Base-by-base conservation (phyloP, 1,140 invertebrate genomes). In the Triops cancriformis region DNA sequence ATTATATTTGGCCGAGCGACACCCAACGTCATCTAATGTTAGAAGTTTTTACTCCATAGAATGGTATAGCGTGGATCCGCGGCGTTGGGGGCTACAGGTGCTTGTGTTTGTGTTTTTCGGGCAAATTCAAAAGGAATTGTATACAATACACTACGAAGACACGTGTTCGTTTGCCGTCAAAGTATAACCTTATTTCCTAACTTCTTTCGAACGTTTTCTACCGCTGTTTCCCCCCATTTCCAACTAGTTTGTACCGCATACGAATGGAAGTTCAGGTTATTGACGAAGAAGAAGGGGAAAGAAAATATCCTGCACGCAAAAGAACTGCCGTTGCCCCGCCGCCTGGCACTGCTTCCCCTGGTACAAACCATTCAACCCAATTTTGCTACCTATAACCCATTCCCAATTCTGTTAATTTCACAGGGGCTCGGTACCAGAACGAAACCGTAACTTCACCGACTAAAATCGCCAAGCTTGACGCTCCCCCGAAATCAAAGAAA, bases 81-180 rank as follows among this genome's bases (percentile, higher is more conserved):
- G 31, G 31, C 31, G 51, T 64, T 64, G 3, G 14, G 9, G 23
- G 51, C 14, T 64, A 64, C 51, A 64, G 51, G 51, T 64, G 51
- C 51, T 64, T 23, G 23, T 64, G 51, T 64, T 64, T 64, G 23
- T 64, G 14, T 64, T 37, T 37, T 37, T 64, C 23, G 18, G 51
- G 18, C 51, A 64, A 64, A 64, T 64, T 64, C 51, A 64, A 64
- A 64, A 64, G 51, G 51, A 64, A 64, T n/a, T 37, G 31, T 37
- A 37, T 7, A 37, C 31, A 37, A 37, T 37, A 37, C 31, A 37
- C 31, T 7, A 37, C 31, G 31, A 37, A 37, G 31, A 37, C 31
- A 37, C 31, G 31, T 37, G 31, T 37, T 37, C 31, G 31, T 4
- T 37, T 37, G 7, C 31, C 2, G 2, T 37, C 7, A 37, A 37